Conservation (phyloP, 2,113 vertebrate genomes). For the Syngnathus typhle region DNA sequence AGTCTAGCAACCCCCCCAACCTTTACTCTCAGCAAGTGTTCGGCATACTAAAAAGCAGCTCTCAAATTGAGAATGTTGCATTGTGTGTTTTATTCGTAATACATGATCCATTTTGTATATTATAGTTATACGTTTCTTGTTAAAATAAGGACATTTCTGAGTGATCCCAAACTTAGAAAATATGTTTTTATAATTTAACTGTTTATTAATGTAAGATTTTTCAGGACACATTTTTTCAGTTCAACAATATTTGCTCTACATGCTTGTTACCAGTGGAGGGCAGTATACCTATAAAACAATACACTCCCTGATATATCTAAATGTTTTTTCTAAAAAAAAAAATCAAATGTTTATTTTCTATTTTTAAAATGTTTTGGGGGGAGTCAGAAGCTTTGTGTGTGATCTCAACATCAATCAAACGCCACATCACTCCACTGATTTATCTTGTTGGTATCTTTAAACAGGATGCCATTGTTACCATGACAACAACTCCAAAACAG, state of each 20-base stretch:
- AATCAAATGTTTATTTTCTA: neutral
- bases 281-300: slow-evolving; percentile 18
- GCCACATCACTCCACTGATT: slow-evolving; percentile 33
- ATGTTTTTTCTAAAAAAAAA: neutral
- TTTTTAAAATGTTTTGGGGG: slow-evolving; percentile 15
- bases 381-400: slow-evolving; percentile 10
- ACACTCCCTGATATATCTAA: neutral
- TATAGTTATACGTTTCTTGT: no score
- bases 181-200: neutral
- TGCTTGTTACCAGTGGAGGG: slow-evolving; percentile 45
- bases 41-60: slow-evolving; percentile 66
- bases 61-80: slow-evolving; percentile 39
- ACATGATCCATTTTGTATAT: no score
- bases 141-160: neutral
- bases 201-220: neutral
- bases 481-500: slow-evolving; percentile 43
- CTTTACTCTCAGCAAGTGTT: slow-evolving; percentile 37
- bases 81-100: neutral
- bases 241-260: neutral
- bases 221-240: no score
- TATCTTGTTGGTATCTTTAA: slow-evolving; percentile 56
- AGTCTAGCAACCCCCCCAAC: slow-evolving; percentile 33
- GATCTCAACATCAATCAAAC: slow-evolving; percentile 30
- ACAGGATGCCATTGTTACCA: slow-evolving; percentile 65
- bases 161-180: neutral